Evolutionary conservation across 1,140 invertebrate species (phyloP).

Genomic region (Pachypeltis micranthus): DNA sequence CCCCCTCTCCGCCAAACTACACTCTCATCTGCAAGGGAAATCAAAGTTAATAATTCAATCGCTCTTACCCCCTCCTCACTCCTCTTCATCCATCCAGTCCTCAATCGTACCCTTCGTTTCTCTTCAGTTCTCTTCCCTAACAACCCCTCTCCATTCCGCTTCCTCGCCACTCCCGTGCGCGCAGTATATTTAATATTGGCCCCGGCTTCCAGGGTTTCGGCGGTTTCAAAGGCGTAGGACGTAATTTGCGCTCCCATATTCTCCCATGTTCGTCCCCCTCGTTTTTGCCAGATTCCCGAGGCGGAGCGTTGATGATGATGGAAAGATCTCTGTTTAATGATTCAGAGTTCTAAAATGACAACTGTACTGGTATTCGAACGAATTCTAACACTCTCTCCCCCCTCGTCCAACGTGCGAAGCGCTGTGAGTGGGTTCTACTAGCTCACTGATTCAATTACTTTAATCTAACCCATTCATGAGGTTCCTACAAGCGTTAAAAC

Average conservation of each 20-base stretch:
- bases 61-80: too few species aligned
- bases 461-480: too few species aligned
- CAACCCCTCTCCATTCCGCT: background rate
- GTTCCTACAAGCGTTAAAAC: too few species aligned
- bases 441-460: too few species aligned
- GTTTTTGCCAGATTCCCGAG: background rate
- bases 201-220: background rate
- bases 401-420: too few species aligned
- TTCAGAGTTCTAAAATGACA: too few species aligned
- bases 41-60: slow-evolving; percentile 11
- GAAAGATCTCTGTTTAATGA: background rate
- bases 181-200: background rate
- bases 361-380: background rate
- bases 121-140: background rate
- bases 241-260: too few species aligned
- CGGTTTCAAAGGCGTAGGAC: background rate
- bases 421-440: too few species aligned
- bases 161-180: background rate
- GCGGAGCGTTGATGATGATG: background rate
- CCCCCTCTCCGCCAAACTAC: too few species aligned
- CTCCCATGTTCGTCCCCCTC: background rate
- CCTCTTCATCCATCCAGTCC: too few species aligned
- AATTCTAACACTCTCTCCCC: background rate
- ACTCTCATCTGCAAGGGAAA: slow-evolving; percentile 13
- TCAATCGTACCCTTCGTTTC: too few species aligned